Conservation (phyloP, 2,888 invertebrate species). For the Sarcophaga rosellei region DNA sequence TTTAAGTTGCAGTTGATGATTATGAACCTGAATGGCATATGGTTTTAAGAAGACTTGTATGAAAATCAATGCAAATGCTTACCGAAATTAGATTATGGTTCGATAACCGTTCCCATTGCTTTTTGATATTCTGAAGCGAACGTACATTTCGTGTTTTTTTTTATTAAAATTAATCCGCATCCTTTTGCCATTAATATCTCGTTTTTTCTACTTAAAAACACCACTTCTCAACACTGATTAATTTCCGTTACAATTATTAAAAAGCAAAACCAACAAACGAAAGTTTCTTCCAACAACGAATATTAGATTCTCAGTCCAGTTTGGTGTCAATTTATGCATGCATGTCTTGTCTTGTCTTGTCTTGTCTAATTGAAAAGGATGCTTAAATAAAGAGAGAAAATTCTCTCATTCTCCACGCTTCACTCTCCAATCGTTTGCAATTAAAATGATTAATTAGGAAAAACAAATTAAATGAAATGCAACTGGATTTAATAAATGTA, state of each 20-base stretch:
- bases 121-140: too few species aligned
- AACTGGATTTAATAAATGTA: slow-evolving; percentile 53
- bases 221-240: not conserved
- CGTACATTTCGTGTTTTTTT: not conserved
- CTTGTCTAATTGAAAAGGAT: slow-evolving; percentile 27
- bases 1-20: too few species aligned
- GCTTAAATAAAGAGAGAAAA: not conserved
- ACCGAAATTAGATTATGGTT: too few species aligned
- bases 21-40: too few species aligned
- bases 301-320: not conserved
- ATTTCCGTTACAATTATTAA: not conserved
- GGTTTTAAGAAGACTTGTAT: too few species aligned
- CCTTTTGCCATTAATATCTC: slow-evolving; percentile 28
- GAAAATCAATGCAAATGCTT: too few species aligned
- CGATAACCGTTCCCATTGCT: too few species aligned
- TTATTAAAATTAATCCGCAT: not conserved
- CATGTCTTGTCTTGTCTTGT: too few species aligned
- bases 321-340: slow-evolving; percentile 50
- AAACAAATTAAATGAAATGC: slow-evolving; percentile 63
- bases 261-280: not conserved
- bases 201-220: not conserved
- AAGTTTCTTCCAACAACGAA: not conserved
- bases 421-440: not conserved
- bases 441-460: slow-evolving; percentile 60
- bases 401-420: too few species aligned